phyloP scores from a whole-genome alignment of 1,140 invertebrate genomes.

The Planococcus citri region DNA sequence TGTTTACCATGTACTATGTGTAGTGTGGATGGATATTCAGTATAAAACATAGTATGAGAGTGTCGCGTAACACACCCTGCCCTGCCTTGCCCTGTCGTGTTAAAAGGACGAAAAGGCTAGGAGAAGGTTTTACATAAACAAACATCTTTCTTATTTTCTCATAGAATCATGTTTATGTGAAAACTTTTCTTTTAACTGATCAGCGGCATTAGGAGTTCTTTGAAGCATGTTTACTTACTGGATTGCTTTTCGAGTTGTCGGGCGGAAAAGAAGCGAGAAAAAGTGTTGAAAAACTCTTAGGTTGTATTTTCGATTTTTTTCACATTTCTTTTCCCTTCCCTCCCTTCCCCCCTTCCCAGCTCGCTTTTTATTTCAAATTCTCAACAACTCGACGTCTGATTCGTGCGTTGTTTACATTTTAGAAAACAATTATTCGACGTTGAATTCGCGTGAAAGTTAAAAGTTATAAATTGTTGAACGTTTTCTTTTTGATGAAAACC shows the following conservation, averaged over 20 bases:
- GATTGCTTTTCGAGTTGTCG: background rate
- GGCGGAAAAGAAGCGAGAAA: background rate
- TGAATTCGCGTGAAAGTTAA: background rate
- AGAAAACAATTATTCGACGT: background rate
- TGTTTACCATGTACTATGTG: too few species aligned
- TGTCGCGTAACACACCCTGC: too few species aligned
- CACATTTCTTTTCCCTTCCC: too few species aligned
- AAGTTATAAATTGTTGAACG: background rate
- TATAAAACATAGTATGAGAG: too few species aligned
- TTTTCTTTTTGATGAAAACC: background rate
- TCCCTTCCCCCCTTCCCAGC: background rate
- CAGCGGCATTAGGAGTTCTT: conserved; percentile 1
- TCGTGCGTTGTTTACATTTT: background rate
- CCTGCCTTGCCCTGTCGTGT: too few species aligned
- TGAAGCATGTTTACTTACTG: background rate
- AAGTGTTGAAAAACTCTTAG: background rate
- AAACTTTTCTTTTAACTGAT: conserved; percentile 8
- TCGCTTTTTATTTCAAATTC: background rate
- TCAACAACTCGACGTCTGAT: background rate
- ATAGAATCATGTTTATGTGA: background rate
- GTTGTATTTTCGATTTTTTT: background rate
- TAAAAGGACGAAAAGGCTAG: too few species aligned
- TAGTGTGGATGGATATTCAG: too few species aligned
- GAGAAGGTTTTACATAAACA: background rate
- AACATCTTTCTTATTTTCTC: conserved; percentile 7